A percentile compares a stretch with the other conserved stretches of the same genome.
Conservation (phyloP, 2,888 invertebrate genomes). For the Epinotia ramella region DNA sequence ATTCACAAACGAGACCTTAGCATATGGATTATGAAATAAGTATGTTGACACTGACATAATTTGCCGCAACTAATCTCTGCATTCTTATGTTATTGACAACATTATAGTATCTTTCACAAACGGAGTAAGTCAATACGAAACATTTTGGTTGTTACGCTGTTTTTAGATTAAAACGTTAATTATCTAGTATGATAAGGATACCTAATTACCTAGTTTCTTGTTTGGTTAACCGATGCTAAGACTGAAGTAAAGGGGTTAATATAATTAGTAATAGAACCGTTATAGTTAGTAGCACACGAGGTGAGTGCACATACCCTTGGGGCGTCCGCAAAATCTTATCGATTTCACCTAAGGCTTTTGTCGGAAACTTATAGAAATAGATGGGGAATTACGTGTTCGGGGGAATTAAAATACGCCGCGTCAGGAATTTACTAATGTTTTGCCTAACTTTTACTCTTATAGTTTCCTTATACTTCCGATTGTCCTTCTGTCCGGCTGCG, state of each 20-base stretch:
- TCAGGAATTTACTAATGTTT: too few species aligned
- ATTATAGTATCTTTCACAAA: slow-evolving; percentile 11
- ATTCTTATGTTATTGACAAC: slow-evolving; percentile 36
- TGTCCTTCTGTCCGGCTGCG: too few species aligned
- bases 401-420: too few species aligned
- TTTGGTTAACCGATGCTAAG: slow-evolving; percentile 49
- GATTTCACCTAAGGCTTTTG: background rate
- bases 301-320: background rate
- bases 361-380: too few species aligned
- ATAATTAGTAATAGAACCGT: slow-evolving; percentile 16
- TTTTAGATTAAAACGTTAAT: slow-evolving; percentile 34
- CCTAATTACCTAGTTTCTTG: slow-evolving; percentile 65
- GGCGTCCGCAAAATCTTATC: background rate
- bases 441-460: too few species aligned
- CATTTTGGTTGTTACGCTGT: background rate
- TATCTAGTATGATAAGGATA: slow-evolving; percentile 57
- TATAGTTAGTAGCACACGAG: background rate
- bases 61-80: slow-evolving; percentile 5
- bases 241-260: slow-evolving; percentile 18
- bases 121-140: background rate
- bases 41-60: slow-evolving; percentile 26
- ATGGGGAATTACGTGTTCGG: too few species aligned
- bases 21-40: background rate
- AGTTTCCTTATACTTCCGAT: too few species aligned
- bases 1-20: too few species aligned